phyloP scores from a whole-genome alignment of 2,888 invertebrate genomes.

The Copidosoma aretas region DNA sequence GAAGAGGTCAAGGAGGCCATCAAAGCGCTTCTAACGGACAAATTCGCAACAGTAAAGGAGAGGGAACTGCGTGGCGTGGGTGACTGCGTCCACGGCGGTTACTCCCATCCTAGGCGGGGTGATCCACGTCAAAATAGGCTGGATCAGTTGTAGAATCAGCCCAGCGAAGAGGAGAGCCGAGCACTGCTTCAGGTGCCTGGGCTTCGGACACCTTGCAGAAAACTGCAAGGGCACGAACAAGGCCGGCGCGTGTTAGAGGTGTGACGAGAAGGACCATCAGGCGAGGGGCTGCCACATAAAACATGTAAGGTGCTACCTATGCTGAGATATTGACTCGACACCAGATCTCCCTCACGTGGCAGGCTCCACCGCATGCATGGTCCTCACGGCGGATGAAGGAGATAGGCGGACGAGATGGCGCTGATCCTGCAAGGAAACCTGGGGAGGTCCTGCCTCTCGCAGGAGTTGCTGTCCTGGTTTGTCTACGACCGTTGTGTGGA shows the following conservation, averaged over 20 bases:
- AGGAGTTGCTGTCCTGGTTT: background rate
- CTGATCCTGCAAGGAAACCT: background rate
- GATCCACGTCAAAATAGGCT: slow-evolving; percentile 37
- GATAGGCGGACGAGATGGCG: background rate
- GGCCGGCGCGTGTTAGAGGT: background rate
- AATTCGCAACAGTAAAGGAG: too few species aligned
- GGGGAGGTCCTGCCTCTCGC: background rate
- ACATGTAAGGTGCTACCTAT: background rate
- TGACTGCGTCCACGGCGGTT: too few species aligned
- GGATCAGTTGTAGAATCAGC: too few species aligned
- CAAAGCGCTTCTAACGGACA: too few species aligned
- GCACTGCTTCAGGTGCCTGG: too few species aligned
- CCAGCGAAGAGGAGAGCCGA: too few species aligned
- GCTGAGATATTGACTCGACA: background rate
- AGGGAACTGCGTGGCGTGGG: too few species aligned
- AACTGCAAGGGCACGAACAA: background rate
- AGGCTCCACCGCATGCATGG: background rate
- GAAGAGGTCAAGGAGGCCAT: too few species aligned
- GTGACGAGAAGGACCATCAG: background rate
- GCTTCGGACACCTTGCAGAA: too few species aligned
- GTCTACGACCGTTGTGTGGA: too few species aligned
- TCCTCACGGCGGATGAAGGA: background rate
- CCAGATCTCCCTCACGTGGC: background rate
- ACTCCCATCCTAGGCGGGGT: too few species aligned
- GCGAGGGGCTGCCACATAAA: background rate